Conservation (phyloP, 2,888 invertebrate species). For the Sarcophaga subvicina region DNA sequence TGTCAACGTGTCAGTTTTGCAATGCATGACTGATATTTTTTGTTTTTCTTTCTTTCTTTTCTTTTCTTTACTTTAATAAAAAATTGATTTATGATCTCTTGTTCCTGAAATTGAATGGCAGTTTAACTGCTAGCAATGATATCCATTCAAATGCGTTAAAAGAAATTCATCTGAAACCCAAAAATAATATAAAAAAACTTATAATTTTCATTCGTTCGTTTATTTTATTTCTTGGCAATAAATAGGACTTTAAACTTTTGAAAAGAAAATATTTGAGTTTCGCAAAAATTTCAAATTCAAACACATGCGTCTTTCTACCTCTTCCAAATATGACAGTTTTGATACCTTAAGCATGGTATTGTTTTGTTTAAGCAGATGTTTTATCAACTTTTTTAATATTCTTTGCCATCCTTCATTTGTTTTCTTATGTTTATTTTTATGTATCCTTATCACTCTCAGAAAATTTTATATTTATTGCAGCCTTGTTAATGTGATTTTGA, state of each 20-base stretch:
- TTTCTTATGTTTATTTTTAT: background rate
- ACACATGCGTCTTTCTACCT: background rate
- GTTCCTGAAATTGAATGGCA: conserved; percentile 14
- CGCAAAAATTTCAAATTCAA: background rate
- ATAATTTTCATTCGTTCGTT: no score
- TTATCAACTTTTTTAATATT: background rate
- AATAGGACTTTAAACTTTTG: no score
- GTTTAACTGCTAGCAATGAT: background rate
- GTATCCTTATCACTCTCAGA: background rate
- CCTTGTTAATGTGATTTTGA: conserved; percentile 22
- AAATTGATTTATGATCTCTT: conserved; percentile 60
- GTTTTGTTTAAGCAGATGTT: background rate
- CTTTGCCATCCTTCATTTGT: background rate
- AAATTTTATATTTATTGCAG: background rate
- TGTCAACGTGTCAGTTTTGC: conserved; percentile 44
- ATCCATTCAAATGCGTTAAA: no score
- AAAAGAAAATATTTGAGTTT: background rate
- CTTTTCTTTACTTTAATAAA: conserved; percentile 40
- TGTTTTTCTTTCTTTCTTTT: background rate
- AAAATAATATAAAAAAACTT: no score
- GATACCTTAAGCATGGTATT: background rate
- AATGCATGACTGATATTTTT: conserved; percentile 54
- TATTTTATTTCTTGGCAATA: no score
- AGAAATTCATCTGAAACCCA: background rate
- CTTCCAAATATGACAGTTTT: background rate